Evolutionary conservation across 1,140 invertebrate species (phyloP).

Genomic region (Drosophila kohkoa): DNA sequence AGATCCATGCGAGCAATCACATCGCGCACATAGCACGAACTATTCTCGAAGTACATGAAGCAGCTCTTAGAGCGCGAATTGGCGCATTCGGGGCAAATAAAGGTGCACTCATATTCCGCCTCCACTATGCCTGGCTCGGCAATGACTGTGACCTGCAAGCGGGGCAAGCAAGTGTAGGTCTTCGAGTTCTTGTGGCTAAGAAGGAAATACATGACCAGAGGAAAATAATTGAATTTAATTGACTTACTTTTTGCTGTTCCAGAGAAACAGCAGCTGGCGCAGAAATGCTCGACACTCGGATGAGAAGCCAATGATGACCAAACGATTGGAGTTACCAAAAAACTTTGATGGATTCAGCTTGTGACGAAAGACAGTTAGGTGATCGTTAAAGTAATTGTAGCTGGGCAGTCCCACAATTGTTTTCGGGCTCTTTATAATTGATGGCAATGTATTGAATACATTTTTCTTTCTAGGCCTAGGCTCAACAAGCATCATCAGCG

Average conservation of each 20-base stretch:
- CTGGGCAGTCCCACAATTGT: neutral
- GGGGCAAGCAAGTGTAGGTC: conserved; percentile 56
- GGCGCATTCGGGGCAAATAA: conserved; percentile 57
- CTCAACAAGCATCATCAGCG: conserved; percentile 72
- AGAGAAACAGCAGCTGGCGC: conserved; percentile 61
- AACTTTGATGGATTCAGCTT: conserved; percentile 55
- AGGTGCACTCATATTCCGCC: conserved; percentile 64
- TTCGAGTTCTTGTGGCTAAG: conserved; percentile 54
- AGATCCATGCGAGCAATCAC: conserved; percentile 58
- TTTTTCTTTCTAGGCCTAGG: conserved; percentile 42
- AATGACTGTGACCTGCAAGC: conserved; percentile 56
- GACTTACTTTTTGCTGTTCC: conserved; percentile 68
- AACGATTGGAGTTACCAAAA: conserved; percentile 51
- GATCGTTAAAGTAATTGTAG: conserved; percentile 37
- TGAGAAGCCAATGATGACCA: conserved; percentile 69
- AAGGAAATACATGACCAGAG: no score
- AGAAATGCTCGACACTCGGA: conserved; percentile 58
- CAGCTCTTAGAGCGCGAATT: conserved; percentile 1
- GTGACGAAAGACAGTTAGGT: conserved; percentile 57
- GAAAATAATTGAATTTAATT: no score
- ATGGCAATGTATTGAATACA: neutral
- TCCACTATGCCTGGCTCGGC: conserved; percentile 55
- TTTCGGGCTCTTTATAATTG: neutral
- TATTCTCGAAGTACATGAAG: conserved; percentile 46
- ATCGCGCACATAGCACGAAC: conserved; percentile 59